A percentile compares a stretch with the other conserved stretches of the same genome.
phyloP scores from a whole-genome alignment of 2,113 vertebrate species.

The Nicator chloris region DNA sequence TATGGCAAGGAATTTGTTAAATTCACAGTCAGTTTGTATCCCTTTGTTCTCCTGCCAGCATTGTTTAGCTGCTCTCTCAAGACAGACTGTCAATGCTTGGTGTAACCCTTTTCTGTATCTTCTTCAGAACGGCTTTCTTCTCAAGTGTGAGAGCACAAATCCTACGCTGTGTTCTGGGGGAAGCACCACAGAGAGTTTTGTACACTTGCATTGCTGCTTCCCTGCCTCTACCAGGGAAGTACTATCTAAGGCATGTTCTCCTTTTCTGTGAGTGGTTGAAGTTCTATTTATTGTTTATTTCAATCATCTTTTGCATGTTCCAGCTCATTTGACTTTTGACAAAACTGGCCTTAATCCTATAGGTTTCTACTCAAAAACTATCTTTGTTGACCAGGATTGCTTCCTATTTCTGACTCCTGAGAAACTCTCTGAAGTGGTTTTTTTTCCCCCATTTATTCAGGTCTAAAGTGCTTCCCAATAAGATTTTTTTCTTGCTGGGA shows the following conservation, averaged over 20 bases:
- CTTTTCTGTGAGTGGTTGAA: neutral
- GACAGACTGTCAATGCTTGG: neutral
- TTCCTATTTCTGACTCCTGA: neutral
- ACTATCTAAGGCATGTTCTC: neutral
- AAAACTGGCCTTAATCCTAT: neutral
- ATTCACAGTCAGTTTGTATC: neutral
- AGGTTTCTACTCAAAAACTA: neutral
- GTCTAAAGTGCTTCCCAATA: neutral
- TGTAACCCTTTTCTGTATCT: neutral
- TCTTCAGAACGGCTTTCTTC: neutral
- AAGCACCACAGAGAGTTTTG: neutral
- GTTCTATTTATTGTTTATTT: neutral
- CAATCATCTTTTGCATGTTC: neutral
- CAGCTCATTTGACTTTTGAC: neutral
- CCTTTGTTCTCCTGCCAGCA: conserved; percentile 4
- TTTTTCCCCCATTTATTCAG: neutral
- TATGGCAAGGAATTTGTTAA: neutral
- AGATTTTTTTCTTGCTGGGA: neutral
- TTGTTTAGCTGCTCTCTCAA: neutral
- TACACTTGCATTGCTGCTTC: neutral
- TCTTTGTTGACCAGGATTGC: neutral
- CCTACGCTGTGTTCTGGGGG: neutral
- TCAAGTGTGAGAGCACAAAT: neutral
- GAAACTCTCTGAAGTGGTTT: neutral
- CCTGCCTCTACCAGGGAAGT: neutral